These are phyloP conservation scores for Acronicta alni DNA, from an alignment of 2,888 invertebrate genomes.

Conservation along the genomic window DNA sequence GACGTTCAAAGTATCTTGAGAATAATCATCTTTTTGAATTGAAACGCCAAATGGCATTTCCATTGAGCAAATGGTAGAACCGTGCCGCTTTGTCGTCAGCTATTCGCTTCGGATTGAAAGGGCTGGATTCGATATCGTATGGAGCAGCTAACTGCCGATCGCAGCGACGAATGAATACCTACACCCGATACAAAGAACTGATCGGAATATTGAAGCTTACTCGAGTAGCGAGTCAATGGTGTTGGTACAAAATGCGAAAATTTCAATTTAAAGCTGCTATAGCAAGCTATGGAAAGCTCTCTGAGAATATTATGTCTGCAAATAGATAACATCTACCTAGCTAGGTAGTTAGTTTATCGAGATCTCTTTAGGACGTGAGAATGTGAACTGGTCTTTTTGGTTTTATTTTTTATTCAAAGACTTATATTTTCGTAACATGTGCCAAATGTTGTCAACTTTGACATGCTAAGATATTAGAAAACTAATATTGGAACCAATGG, in stretches of 20 bases:
- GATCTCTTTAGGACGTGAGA: not conserved
- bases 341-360: not conserved
- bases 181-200: slow-evolving; percentile 73
- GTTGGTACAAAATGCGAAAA: slow-evolving; percentile 44
- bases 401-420: not conserved
- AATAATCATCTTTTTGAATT: slow-evolving; percentile 62
- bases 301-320: slow-evolving; percentile 1
- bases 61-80: slow-evolving; percentile 73
- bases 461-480: slow-evolving; percentile 1
- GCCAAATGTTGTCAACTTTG: slow-evolving; percentile 25
- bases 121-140: slow-evolving; percentile 75
- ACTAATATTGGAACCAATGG: slow-evolving; percentile 36
- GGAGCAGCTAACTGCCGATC: slow-evolving; percentile 73
- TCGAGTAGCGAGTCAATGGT: slow-evolving; percentile 57
- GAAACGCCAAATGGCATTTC: slow-evolving; percentile 76
- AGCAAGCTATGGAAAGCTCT: slow-evolving; percentile 13
- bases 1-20: slow-evolving; percentile 40
- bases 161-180: slow-evolving; percentile 70
- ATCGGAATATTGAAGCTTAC: slow-evolving; percentile 68
- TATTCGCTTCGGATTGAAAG: slow-evolving; percentile 73
- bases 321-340: not conserved
- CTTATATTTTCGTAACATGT: slow-evolving; percentile 1
- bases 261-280: slow-evolving; percentile 32
- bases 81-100: slow-evolving; percentile 77
- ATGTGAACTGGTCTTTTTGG: slow-evolving; percentile 13